Evolutionary conservation across 2,888 invertebrate species (phyloP), one percentile per base, ranked within the genome.

Genomic region (Dynastes hyllus): DNA sequence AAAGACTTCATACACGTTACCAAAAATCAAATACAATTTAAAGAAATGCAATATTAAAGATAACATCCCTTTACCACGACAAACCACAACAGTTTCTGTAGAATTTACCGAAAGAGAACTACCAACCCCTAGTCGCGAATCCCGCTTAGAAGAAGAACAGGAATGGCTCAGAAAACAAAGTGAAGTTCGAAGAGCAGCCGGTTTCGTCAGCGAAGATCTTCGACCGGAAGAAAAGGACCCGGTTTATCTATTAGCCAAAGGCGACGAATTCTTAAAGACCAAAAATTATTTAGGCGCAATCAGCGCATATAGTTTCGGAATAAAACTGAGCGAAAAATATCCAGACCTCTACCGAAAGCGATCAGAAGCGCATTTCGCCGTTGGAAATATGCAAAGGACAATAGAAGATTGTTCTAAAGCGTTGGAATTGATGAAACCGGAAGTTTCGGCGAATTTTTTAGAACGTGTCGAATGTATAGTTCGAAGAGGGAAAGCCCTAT

Each of bases 191-290:
- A 90, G 93, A 85, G 92, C 92, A 1, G 91, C 90, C 73, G 95
- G 96, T 29, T 94, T 95, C 85, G 90, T 92, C 1, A 92, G 93
- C 8, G 93, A 94, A 86, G 94, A 95, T 86, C 89, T 95, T 2
- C 90, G 93, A 53, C 93, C 94, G 0, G 96, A 96, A 86, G 96
- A 97, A 88, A 93, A 93, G 83, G 95, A 96, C 88, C 96, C 96
- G 0, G 92, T 93, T 80, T 96, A 95, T 93, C 91, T 96, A 78
- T 93, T 95, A 85, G 93, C 93, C 80, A 96, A 96, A 88, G 96
- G 96, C 69, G 93, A 95, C 86, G 93, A 94, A 80, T 95, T 96
- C 88, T 93, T 95, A 87, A 92, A 93, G 81, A 91, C 90, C 79
- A 93, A 93, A 40, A 95, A 96, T 88, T 95, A 93, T 86, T 90